phyloP scores from a whole-genome alignment of 2,797 vertebrate genomes.

The Lepidocolaptes lacrymiger region DNA sequence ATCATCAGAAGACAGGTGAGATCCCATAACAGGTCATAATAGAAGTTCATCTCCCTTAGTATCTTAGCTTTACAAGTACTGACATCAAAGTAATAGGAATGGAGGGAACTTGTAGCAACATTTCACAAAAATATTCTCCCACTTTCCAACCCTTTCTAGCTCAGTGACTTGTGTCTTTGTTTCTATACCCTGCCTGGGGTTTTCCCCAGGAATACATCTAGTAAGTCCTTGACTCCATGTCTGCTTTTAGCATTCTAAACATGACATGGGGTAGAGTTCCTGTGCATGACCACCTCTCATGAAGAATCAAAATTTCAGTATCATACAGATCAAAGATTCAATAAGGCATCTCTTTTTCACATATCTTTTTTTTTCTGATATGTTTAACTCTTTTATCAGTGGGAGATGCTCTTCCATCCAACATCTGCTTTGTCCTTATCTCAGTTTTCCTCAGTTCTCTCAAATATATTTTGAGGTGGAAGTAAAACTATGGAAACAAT shows the following conservation, averaged over 20 bases:
- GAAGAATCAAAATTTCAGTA: neutral
- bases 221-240: accelerated
- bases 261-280: neutral
- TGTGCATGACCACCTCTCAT: accelerated
- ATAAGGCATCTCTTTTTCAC: neutral
- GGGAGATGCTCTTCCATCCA: neutral
- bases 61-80: neutral
- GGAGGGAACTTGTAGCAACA: neutral
- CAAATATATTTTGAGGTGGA: neutral
- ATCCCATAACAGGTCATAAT: neutral
- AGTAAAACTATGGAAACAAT: neutral
- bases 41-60: neutral
- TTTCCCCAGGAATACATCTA: neutral
- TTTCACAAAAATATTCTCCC: neutral
- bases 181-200: neutral
- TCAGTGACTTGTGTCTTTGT: neutral
- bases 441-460: neutral
- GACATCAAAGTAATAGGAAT: neutral
- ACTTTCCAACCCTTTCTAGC: neutral
- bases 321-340: neutral
- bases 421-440: neutral
- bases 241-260: neutral
- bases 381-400: neutral
- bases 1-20: neutral
- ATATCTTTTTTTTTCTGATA: neutral